A percentile compares a stretch with the other conserved stretches of the same genome.
phyloP scores from a whole-genome alignment of 2,113 vertebrate genomes.

The Charina bottae region DNA sequence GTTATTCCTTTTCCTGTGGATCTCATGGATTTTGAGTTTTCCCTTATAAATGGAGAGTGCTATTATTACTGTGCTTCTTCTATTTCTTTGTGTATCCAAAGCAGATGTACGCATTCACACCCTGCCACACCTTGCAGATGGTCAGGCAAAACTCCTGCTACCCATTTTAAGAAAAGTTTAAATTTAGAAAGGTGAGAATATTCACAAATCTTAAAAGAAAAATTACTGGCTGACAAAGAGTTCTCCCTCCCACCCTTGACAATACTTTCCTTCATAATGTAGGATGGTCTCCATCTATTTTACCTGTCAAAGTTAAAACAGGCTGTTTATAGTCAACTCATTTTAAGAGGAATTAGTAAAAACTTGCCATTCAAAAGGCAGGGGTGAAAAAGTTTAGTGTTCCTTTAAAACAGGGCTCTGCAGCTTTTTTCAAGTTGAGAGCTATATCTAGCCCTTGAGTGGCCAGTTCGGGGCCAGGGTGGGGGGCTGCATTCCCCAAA shows the following conservation, averaged over 20 bases:
- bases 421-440: neutral
- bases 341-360: slow-evolving; percentile 46
- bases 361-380: neutral
- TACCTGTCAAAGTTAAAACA: slow-evolving; percentile 70
- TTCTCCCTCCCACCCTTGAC: slow-evolving; percentile 58
- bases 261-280: slow-evolving; percentile 53
- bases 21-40: slow-evolving; percentile 58
- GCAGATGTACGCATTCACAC: slow-evolving; percentile 65
- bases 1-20: slow-evolving; percentile 23
- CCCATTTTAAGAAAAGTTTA: slow-evolving; percentile 69
- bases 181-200: slow-evolving; percentile 70
- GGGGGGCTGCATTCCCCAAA: neutral
- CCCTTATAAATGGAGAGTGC: slow-evolving; percentile 36
- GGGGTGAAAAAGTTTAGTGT: neutral
- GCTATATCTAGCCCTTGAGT: neutral
- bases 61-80: neutral
- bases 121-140: slow-evolving; percentile 60
- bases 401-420: neutral
- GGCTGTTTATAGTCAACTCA: slow-evolving; percentile 65
- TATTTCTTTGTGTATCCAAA: slow-evolving; percentile 42
- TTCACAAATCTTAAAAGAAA: slow-evolving; percentile 68
- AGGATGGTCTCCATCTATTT: slow-evolving; percentile 61
- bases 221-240: slow-evolving; percentile 52
- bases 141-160: slow-evolving; percentile 65
- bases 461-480: neutral